Percentiles rank a stretch among this genome's conserved stretches.
These are phyloP conservation scores for Dugesia japonica DNA, from an alignment of 2,888 invertebrate species.

Conservation along the genomic window DNA sequence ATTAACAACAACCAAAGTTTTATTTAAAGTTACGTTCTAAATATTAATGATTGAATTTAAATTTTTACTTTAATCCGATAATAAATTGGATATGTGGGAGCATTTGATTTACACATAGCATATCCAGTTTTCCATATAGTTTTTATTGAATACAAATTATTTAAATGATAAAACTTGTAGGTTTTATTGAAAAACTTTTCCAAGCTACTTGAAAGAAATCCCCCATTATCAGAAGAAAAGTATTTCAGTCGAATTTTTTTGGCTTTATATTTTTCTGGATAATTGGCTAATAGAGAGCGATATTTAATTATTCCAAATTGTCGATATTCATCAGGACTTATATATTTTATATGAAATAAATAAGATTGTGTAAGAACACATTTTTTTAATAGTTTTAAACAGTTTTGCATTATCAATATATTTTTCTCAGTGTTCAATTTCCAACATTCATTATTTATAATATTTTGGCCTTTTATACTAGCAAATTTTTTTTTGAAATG, in stretches of 20 bases:
- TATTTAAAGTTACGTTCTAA: too few species aligned
- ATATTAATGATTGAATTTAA: too few species aligned
- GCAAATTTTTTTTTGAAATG: background rate
- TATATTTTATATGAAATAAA: constrained; percentile 1
- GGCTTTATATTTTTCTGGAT: background rate
- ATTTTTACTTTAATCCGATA: background rate
- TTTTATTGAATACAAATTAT: constrained; percentile 12
- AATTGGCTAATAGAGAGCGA: background rate
- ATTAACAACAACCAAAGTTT: too few species aligned
- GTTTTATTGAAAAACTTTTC: background rate
- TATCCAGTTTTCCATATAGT: background rate
- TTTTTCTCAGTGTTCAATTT: background rate
- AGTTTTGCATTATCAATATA: background rate
- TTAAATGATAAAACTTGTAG: background rate
- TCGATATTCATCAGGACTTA: background rate
- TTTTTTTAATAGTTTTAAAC: background rate
- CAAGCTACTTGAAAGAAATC: background rate
- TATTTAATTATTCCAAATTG: constrained; percentile 12
- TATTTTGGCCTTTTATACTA: background rate
- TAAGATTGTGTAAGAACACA: background rate
- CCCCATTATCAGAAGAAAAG: background rate
- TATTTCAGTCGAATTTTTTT: background rate
- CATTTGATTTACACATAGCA: background rate
- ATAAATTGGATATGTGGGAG: background rate
- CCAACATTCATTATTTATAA: constrained; percentile 4